Conservation (phyloP, 2,113 vertebrate genomes). For the Oplegnathus fasciatus region DNA sequence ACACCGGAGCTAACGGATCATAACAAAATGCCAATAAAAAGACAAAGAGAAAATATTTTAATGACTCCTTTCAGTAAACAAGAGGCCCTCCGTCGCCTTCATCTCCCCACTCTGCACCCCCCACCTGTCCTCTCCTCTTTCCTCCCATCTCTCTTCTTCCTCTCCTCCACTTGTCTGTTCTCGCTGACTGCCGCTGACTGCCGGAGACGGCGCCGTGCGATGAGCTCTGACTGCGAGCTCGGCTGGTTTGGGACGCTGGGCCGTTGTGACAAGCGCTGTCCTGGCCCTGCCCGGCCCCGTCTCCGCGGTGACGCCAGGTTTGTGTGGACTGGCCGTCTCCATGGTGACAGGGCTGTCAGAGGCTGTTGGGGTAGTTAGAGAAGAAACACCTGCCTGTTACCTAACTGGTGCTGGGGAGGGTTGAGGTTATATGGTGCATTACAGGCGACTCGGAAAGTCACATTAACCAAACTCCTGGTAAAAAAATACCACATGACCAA, state of each 20-base stretch:
- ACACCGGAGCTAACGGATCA: slow-evolving; percentile 18
- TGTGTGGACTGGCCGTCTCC: slow-evolving; percentile 52
- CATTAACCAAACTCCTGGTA: neutral
- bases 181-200: slow-evolving; percentile 71
- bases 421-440: slow-evolving; percentile 9
- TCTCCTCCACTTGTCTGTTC: slow-evolving; percentile 70
- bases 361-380: slow-evolving; percentile 16
- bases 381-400: slow-evolving; percentile 60
- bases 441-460: neutral
- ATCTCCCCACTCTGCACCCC: slow-evolving; percentile 1
- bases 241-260: slow-evolving; percentile 47
- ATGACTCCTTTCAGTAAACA: slow-evolving; percentile 57
- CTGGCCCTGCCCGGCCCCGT: slow-evolving; percentile 58
- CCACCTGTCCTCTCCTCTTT: slow-evolving; percentile 31
- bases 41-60: slow-evolving; percentile 50
- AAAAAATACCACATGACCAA: neutral
- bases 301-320: slow-evolving; percentile 54
- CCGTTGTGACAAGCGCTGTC: slow-evolving; percentile 77
- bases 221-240: slow-evolving; percentile 76
- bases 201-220: slow-evolving; percentile 58
- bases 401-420: slow-evolving; percentile 35
- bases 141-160: slow-evolving; percentile 23
- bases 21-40: slow-evolving; percentile 65
- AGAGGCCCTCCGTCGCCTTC: slow-evolving; percentile 34
- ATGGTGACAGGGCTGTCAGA: slow-evolving; percentile 55